These are phyloP conservation scores for Carcina quercana DNA, from an alignment of 2,888 invertebrate species.

Conservation along the genomic window DNA sequence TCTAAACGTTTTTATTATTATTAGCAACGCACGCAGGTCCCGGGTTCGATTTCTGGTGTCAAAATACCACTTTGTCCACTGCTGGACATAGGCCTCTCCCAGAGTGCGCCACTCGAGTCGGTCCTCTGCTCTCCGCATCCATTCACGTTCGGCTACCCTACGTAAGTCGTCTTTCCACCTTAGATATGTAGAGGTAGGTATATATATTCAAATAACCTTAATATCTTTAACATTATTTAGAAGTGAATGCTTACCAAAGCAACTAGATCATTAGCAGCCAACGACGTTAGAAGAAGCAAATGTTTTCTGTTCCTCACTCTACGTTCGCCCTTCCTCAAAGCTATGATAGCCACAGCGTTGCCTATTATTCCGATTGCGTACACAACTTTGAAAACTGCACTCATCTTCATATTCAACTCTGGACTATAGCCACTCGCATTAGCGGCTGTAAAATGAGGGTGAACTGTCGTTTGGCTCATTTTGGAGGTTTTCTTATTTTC, in stretches of 20 bases:
- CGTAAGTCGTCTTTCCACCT: no score
- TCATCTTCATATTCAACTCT: conserved; percentile 26
- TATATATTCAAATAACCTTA: no score
- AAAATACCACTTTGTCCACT: no score
- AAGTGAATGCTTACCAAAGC: conserved; percentile 75
- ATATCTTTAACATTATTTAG: no score
- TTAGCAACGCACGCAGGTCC: no score
- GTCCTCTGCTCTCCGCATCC: no score
- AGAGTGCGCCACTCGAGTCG: no score
- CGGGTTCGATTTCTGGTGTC: no score
- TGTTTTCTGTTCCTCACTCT: conserved; percentile 86
- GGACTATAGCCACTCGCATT: neutral
- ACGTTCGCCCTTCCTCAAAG: conserved; percentile 80
- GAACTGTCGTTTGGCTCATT: neutral
- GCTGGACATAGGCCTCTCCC: no score
- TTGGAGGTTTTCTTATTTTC: neutral
- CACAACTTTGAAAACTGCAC: conserved; percentile 62
- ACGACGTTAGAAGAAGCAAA: conserved; percentile 83
- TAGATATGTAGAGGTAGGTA: neutral
- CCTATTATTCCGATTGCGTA: conserved; percentile 82
- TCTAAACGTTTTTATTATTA: no score
- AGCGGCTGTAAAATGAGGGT: neutral
- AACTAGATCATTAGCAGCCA: conserved; percentile 86
- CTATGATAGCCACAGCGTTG: conserved; percentile 84
- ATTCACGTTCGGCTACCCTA: no score